These are phyloP conservation scores for Calcarius lapponicus DNA, from an alignment of 2,797 vertebrate genomes.

Conservation along the genomic window DNA sequence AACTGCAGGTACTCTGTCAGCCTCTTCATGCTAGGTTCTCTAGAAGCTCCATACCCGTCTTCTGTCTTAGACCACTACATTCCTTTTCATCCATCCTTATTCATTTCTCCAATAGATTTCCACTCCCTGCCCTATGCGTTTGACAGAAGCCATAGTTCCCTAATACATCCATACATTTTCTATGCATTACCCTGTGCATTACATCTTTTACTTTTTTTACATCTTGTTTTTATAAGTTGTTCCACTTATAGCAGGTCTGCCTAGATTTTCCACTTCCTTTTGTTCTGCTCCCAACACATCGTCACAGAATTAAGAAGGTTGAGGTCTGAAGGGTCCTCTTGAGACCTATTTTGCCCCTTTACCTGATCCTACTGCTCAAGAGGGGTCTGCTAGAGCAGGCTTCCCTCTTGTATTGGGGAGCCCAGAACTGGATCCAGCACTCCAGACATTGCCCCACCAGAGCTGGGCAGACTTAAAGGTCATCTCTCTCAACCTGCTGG, in stretches of 20 bases:
- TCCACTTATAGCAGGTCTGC: not conserved
- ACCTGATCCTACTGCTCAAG: accelerated
- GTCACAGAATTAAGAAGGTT: not conserved
- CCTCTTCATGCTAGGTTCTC: not conserved
- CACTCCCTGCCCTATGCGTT: not conserved
- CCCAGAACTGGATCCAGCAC: not conserved
- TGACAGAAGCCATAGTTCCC: not conserved
- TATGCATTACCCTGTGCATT: not conserved
- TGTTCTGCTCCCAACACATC: not conserved
- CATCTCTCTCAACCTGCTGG: not conserved
- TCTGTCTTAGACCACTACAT: not conserved
- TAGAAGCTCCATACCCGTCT: not conserved
- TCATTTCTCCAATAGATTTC: not conserved
- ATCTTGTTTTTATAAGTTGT: not conserved
- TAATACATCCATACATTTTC: not conserved
- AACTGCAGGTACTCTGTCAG: not conserved
- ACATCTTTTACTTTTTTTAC: not conserved
- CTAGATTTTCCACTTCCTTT: not conserved
- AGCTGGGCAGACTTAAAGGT: not conserved
- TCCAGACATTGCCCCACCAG: not conserved
- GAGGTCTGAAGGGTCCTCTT: not conserved
- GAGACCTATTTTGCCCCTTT: not conserved
- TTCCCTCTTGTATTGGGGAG: not conserved
- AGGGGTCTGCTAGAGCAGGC: not conserved
- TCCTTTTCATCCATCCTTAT: not conserved